Evolutionary conservation across 2,888 invertebrate species (phyloP).

Genomic region (Andrena chrysosceles): DNA sequence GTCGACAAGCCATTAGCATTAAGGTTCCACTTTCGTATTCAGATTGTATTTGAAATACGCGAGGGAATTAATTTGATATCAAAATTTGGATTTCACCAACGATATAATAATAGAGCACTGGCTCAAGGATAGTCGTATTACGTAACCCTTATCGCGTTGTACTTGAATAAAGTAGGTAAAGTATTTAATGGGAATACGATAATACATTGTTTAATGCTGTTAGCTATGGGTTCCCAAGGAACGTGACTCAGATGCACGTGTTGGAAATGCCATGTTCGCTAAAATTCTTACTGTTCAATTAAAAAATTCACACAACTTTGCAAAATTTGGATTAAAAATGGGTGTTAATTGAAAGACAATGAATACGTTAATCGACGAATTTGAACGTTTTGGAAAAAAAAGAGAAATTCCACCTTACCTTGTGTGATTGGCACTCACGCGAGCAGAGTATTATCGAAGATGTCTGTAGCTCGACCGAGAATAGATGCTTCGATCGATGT

Average conservation of each 20-base stretch:
- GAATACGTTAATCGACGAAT: constrained; percentile 8
- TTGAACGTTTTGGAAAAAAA: constrained; percentile 6
- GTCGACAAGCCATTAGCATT: neutral
- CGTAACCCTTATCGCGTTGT: constrained; percentile 67
- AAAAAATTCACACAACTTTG: neutral
- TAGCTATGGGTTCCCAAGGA: constrained; percentile 17
- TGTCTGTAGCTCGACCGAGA: constrained; percentile 72
- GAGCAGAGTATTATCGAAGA: constrained; percentile 53
- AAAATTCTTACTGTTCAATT: constrained; percentile 10
- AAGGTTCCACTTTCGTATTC: neutral
- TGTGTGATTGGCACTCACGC: constrained; percentile 59
- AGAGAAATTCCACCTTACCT: constrained; percentile 66
- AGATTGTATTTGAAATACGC: neutral
- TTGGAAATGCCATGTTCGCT: constrained; percentile 30
- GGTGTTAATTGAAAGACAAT: neutral
- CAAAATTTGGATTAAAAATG: neutral
- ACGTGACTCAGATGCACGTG: constrained; percentile 51
- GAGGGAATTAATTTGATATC: neutral
- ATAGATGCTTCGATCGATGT: constrained; percentile 74
- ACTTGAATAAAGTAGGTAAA: constrained; percentile 17
- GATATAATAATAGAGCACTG: constrained; percentile 71
- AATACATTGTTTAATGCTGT: neutral
- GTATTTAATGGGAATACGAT: neutral
- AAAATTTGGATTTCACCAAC: constrained; percentile 22
- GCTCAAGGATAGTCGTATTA: constrained; percentile 73